A percentile compares a stretch with the other conserved stretches of the same genome.
phyloP scores from a whole-genome alignment of 2,888 invertebrate species.

The Celastrina argiolus region DNA sequence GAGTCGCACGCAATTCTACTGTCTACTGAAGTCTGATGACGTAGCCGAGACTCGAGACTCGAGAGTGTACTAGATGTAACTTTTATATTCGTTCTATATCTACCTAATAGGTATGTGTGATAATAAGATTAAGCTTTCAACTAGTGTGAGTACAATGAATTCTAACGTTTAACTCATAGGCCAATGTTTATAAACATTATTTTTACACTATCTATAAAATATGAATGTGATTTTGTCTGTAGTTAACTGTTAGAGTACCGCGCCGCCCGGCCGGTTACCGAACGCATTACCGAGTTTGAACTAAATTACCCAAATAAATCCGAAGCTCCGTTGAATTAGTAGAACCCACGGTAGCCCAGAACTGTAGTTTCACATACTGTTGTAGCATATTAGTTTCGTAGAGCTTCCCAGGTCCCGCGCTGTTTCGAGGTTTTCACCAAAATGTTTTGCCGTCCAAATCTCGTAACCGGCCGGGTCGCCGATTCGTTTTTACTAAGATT shows the following conservation, averaged over 20 bases:
- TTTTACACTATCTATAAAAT: slow-evolving; percentile 72
- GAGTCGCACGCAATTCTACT: slow-evolving; percentile 36
- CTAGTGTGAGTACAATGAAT: slow-evolving; percentile 73
- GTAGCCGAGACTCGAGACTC: slow-evolving; percentile 39
- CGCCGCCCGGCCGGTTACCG: slow-evolving; percentile 54
- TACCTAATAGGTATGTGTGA: slow-evolving; percentile 73
- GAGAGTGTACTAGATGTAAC: slow-evolving; percentile 55
- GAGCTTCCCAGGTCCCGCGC: neutral
- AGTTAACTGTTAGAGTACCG: slow-evolving; percentile 56
- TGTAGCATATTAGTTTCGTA: neutral
- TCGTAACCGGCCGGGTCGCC: slow-evolving; percentile 61
- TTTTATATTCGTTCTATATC: slow-evolving; percentile 67
- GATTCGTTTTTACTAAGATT: slow-evolving; percentile 49
- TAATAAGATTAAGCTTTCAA: slow-evolving; percentile 75
- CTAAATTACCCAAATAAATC: neutral
- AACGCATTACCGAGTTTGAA: slow-evolving; percentile 27
- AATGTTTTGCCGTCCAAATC: slow-evolving; percentile 74
- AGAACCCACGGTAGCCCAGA: neutral
- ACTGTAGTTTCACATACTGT: neutral
- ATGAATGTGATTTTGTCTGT: slow-evolving; percentile 70
- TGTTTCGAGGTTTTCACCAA: slow-evolving; percentile 44
- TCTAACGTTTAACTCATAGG: slow-evolving; percentile 64
- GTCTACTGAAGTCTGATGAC: slow-evolving; percentile 33
- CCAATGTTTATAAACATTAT: slow-evolving; percentile 75
- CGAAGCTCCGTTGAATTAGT: neutral